These are phyloP conservation scores for Timandra comae DNA, from an alignment of 2,888 invertebrate genomes.

Conservation along the genomic window DNA sequence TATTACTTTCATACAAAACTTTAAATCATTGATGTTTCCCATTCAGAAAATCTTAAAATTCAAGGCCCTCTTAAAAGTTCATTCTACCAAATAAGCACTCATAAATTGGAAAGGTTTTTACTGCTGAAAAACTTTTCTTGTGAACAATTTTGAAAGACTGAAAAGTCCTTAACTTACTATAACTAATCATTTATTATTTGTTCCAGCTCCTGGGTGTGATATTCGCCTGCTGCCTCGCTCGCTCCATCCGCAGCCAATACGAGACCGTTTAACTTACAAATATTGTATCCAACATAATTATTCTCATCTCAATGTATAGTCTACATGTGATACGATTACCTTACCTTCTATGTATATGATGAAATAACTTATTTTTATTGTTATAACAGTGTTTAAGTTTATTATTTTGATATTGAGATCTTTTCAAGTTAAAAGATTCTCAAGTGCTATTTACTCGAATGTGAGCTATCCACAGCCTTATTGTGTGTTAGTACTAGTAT, in stretches of 20 bases:
- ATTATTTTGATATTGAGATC: slow-evolving; percentile 11
- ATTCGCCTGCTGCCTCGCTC: slow-evolving; percentile 94
- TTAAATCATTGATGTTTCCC: too few species aligned
- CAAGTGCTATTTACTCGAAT: slow-evolving; percentile 20
- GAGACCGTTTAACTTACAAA: slow-evolving; percentile 82
- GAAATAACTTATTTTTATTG: slow-evolving; percentile 23
- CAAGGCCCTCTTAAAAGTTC: too few species aligned
- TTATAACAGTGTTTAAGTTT: slow-evolving; percentile 30
- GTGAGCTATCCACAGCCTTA: slow-evolving; percentile 8
- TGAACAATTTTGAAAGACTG: too few species aligned
- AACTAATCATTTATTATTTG: slow-evolving; percentile 1
- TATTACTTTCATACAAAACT: too few species aligned
- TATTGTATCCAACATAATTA: slow-evolving; percentile 4
- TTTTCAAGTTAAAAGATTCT: slow-evolving; percentile 15
- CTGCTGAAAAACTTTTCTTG: too few species aligned
- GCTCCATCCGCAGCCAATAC: slow-evolving; percentile 94
- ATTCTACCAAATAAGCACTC: too few species aligned
- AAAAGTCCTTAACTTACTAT: too few species aligned
- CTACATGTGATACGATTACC: slow-evolving; percentile 1
- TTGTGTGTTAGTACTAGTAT: slow-evolving; percentile 5
- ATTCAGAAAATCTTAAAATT: too few species aligned
- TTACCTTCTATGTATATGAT: too few species aligned
- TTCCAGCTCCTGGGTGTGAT: slow-evolving; percentile 90
- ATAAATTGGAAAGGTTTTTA: too few species aligned
- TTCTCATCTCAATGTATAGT: slow-evolving; percentile 12